Evolutionary conservation across 2,888 invertebrate genomes (phyloP), one percentile per base, ranked within the genome.

Genomic region (Acleris cristana): DNA sequence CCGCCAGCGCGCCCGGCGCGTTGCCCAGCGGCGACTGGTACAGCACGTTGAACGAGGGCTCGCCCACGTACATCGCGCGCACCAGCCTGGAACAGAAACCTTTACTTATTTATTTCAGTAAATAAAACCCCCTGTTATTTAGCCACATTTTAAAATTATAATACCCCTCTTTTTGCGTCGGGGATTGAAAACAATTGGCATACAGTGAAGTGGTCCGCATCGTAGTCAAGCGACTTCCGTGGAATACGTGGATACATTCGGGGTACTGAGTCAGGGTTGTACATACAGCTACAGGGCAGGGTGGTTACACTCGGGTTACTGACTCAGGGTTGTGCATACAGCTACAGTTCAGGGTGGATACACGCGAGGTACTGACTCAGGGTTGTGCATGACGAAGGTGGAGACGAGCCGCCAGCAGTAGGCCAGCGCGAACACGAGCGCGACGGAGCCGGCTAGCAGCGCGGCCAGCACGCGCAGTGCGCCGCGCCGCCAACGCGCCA

Each of bases 11-110:
- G 72, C 90, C 90, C 65, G 89, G 84, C 73, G 83, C 84, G 84
- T 91, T 88, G 78, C 91, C 86, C 74, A 89, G 80, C 77, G 92
- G 86, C 18, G 93, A 89, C 85, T 90, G 90, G 82, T 92, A 92
- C 76, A 91, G 77, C 80, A 85, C 78, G 83, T 90, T 86, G 86
- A 91, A 91, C 4, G 91, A 88, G 18, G 73, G 12, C 54, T 85
- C 86, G 19, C 79, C 87, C 53, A 73, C 72, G 82, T 91, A 92
- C 65, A 79, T 71, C 18, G 77, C 72, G 2, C 89, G 87, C 10
- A 91, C 86, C 2, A 85, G 82, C 70, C 90, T 90, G 76, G 21
- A 21, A 58, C 53, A 14, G 4, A 55, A 30, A 8, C 44, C 16
- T 2, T 14, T 44, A 44, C 1, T 8, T 44, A 44, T 4, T 8